These are phyloP conservation scores for Cheilosia vulpina DNA, from an alignment of 2,888 invertebrate species.

Conservation along the genomic window DNA sequence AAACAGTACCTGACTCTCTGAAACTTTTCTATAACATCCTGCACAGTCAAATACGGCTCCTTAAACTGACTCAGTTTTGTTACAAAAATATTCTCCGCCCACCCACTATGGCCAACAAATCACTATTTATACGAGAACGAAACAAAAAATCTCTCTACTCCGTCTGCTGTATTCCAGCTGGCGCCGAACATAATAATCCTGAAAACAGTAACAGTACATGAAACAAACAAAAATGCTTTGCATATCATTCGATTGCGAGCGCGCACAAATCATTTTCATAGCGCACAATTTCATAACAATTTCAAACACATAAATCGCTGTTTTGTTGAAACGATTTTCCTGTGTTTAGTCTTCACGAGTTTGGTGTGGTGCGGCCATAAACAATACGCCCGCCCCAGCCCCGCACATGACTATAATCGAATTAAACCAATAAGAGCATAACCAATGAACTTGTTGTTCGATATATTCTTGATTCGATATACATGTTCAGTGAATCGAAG, in stretches of 20 bases:
- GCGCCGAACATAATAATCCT: constrained; percentile 28
- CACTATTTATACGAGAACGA: not conserved
- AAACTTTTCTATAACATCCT: too few species aligned
- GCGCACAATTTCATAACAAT: constrained; percentile 49
- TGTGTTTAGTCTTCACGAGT: constrained; percentile 37
- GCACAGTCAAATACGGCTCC: too few species aligned
- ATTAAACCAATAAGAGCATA: constrained; percentile 53
- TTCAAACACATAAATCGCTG: constrained; percentile 59
- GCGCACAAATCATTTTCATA: constrained; percentile 58
- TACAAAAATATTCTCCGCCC: too few species aligned
- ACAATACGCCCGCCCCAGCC: not conserved
- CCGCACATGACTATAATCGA: constrained; percentile 40
- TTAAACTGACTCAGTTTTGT: too few species aligned
- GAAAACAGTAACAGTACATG: not conserved
- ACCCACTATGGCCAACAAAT: not conserved
- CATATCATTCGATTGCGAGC: constrained; percentile 44
- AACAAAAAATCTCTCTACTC: not conserved
- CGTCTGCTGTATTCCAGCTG: constrained; percentile 1
- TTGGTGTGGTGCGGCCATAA: constrained; percentile 10
- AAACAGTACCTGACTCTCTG: too few species aligned
- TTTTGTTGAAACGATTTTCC: constrained; percentile 31
- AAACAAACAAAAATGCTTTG: constrained; percentile 10
- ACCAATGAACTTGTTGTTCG: constrained; percentile 68
- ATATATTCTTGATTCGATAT: constrained; percentile 46
- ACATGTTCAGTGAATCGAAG: constrained; percentile 55